A percentile compares a stretch with the other conserved stretches of the same genome.
These are phyloP conservation scores for Deilephila elpenor DNA, from an alignment of 2,888 invertebrate genomes.

Conservation along the genomic window DNA sequence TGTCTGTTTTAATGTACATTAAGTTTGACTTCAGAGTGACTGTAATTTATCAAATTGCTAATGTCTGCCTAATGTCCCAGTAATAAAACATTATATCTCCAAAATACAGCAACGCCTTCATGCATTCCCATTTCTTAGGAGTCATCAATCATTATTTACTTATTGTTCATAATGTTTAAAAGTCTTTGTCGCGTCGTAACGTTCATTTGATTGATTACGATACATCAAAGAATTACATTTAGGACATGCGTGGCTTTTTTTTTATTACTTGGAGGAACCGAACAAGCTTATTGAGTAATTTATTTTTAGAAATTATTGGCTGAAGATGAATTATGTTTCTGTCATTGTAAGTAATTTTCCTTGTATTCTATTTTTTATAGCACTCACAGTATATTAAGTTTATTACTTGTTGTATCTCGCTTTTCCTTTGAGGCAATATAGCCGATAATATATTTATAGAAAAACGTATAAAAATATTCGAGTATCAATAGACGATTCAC, in stretches of 20 bases:
- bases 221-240: slow-evolving; percentile 13
- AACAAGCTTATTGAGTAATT: neutral
- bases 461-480: no score
- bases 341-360: no score
- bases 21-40: neutral
- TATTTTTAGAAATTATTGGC: no score
- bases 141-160: slow-evolving; percentile 16
- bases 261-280: neutral
- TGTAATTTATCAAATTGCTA: neutral
- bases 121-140: no score
- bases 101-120: neutral
- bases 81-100: neutral
- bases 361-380: no score
- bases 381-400: no score
- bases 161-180: slow-evolving; percentile 16
- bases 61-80: neutral
- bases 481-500: no score
- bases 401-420: no score
- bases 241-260: neutral
- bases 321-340: no score
- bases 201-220: slow-evolving; percentile 19
- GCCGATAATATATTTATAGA: no score
- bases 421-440: no score
- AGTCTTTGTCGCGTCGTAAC: slow-evolving; percentile 8
- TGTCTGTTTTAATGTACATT: no score